A percentile compares a stretch with the other conserved stretches of the same genome.
phyloP scores from a whole-genome alignment of 2,888 invertebrate species.

The Bruchidius siliquastri region DNA sequence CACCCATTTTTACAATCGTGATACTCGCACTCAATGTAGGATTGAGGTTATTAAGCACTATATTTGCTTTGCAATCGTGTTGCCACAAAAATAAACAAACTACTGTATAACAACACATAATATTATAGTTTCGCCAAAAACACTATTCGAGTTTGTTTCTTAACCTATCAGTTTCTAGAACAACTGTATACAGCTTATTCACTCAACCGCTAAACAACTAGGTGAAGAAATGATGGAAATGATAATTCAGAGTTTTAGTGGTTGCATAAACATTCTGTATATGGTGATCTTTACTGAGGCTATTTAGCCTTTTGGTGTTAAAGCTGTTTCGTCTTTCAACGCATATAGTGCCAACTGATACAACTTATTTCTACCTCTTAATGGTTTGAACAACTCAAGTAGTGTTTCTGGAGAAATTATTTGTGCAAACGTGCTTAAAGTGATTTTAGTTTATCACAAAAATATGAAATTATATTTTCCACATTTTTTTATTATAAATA shows the following conservation, averaged over 20 bases:
- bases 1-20: conserved; percentile 37
- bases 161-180: background rate
- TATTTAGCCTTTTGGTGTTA: too few relatives aligned
- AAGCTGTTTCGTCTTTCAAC: too few relatives aligned
- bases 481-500: background rate
- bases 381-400: background rate
- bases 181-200: background rate
- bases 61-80: background rate
- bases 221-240: too few relatives aligned
- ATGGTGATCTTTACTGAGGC: too few relatives aligned
- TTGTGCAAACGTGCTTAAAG: background rate
- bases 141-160: background rate
- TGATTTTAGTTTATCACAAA: background rate
- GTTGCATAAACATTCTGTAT: background rate
- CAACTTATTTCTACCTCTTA: background rate
- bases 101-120: background rate
- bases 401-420: background rate
- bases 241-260: background rate
- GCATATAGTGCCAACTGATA: background rate
- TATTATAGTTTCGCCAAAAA: background rate
- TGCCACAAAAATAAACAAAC: background rate
- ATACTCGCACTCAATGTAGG: conserved; percentile 30
- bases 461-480: background rate
- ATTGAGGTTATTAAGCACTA: conserved; percentile 25
- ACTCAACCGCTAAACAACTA: too few relatives aligned